Percentiles rank a stretch among this genome's conserved stretches.
Conservation (phyloP, 2,888 invertebrate species). For the Magallana nippona region DNA sequence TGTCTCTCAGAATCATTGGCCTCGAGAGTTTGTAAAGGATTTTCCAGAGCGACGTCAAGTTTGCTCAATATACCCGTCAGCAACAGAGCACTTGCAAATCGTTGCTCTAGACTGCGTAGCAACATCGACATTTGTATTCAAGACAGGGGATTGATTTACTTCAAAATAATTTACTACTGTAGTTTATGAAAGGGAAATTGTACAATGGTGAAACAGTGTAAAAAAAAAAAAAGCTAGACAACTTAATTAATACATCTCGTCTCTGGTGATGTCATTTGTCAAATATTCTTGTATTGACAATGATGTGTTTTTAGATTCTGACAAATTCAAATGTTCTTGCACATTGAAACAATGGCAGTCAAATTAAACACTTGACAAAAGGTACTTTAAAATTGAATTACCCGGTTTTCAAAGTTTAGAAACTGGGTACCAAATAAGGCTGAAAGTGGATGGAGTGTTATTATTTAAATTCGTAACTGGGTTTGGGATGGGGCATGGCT, state of each 20-base stretch:
- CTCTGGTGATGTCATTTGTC: background rate
- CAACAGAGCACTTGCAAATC: background rate
- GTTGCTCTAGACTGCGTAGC: background rate
- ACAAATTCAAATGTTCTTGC: background rate
- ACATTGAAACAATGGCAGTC: background rate
- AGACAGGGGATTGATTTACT: background rate
- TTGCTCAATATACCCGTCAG: slow-evolving; percentile 5
- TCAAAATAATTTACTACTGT: slow-evolving; percentile 11
- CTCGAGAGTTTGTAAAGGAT: background rate
- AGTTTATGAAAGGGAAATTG: background rate
- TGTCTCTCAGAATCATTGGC: background rate
- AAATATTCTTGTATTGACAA: background rate
- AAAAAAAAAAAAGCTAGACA: background rate
- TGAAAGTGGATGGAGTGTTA: too few species aligned
- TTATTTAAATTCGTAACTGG: too few species aligned
- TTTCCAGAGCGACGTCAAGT: background rate
- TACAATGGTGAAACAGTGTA: background rate
- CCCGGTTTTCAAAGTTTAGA: too few species aligned
- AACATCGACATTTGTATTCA: slow-evolving; percentile 10
- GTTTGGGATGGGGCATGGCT: too few species aligned
- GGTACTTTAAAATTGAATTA: too few species aligned
- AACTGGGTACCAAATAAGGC: too few species aligned
- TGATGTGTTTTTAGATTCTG: background rate
- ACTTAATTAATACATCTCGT: background rate
- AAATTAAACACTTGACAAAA: too few species aligned